These are phyloP conservation scores for Fulmarus glacialis DNA, from an alignment of 2,113 vertebrate species.

Conservation along the genomic window DNA sequence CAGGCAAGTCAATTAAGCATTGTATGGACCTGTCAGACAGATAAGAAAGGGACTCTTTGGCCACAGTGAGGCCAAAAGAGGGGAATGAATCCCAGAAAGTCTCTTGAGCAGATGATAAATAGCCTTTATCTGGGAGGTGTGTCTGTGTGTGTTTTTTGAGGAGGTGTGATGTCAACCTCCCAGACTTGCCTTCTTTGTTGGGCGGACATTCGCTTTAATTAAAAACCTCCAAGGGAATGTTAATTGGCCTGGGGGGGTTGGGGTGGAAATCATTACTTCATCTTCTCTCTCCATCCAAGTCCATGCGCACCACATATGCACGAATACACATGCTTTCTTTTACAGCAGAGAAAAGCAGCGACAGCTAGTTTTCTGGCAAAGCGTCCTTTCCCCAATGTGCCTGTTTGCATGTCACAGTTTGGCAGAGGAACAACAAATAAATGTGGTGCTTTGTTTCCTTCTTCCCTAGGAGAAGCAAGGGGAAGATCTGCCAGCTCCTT, in stretches of 20 bases:
- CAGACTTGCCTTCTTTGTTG: conserved; percentile 34
- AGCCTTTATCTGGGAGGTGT: conserved; percentile 58
- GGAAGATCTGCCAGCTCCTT: not conserved
- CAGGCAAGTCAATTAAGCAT: conserved; percentile 64
- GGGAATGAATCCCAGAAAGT: conserved; percentile 37
- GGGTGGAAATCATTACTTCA: not conserved
- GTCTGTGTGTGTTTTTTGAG: conserved; percentile 43
- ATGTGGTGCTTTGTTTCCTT: not conserved
- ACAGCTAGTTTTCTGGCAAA: not conserved
- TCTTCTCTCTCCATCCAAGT: not conserved
- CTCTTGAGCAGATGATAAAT: conserved; percentile 57
- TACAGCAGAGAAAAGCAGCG: not conserved
- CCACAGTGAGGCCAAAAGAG: conserved; percentile 10
- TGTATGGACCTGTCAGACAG: conserved; percentile 59
- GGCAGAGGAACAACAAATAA: not conserved
- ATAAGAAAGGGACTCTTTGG: conserved; percentile 51
- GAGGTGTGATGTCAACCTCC: conserved; percentile 46
- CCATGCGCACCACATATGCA: not conserved
- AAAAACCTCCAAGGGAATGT: conserved; percentile 63
- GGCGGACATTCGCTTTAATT: conserved; percentile 14
- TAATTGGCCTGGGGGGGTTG: not conserved
- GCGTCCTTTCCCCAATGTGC: not conserved
- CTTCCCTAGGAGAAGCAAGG: not conserved
- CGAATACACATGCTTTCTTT: not conserved
- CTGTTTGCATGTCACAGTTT: not conserved